Base-by-base conservation (phyloP, 1,140 invertebrate genomes). In the Telenomus remus region DNA sequence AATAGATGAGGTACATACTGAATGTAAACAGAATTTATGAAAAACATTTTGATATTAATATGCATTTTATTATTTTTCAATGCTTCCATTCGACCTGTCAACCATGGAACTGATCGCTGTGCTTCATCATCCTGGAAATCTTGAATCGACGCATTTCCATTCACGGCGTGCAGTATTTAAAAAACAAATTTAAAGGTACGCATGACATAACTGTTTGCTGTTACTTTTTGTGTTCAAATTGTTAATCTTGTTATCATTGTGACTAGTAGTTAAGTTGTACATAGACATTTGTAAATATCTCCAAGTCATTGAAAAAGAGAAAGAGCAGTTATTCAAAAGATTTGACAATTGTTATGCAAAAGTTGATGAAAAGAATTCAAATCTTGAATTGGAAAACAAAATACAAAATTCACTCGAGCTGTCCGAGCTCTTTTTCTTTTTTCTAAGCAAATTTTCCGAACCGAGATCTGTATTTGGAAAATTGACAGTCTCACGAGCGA, bases 201-300 rank as follows among this genome's bases (percentile, higher is more conserved):
- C 55, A 47, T 47, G 43, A 57, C 19, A 34, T 15, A 9, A 47
- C 8, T 47, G 33, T 2, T 43, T 14, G 43, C 34, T 46, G 43
- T 46, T 4, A 69, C n/a, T 53, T 34, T 59, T 72, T 64, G 69
- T 72, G 60, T 64, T 72, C 64, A 72, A n/a, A 72, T 72, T 53
- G 53, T 43, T 57, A 39, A 39, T 53, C 63, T 59, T 59, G 34
- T 57, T 19, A 34, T 44, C 56, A 63, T n/a, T n/a, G 57, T 12
- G 50, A 43, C 46, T 16, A 61, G 47, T 72, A 63, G 53, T 60
- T 55, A 34, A 8, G 44, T 59, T 72, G 69, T 64, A 72, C 10
- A 72, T 72, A 64, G 16, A 37, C 14, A 42, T 43, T 2, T 64
- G 50, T 64, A 54, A 12, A 63, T 63, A 63, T 54, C 14, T 34